Evolutionary conservation across 1,140 invertebrate species (phyloP).

Genomic region (Tyrophagus putrescentiae): DNA sequence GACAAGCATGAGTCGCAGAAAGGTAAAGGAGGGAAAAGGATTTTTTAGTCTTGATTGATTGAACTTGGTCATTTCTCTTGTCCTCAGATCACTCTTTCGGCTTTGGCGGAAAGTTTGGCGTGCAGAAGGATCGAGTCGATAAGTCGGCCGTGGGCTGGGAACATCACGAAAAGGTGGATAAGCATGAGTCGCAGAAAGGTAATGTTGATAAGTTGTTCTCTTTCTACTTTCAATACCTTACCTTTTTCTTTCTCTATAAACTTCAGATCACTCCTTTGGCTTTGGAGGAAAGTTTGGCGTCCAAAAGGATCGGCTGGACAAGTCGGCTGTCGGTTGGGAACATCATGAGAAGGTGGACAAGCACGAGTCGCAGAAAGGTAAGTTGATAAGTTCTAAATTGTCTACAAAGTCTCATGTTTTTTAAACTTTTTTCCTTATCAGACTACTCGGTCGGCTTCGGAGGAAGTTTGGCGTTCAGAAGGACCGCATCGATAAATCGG

Average conservation of each 20-base stretch:
- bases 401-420: no score
- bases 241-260: no score
- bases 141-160: slow-evolving; percentile 42
- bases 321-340: slow-evolving; percentile 41
- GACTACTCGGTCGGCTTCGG: slow-evolving; percentile 73
- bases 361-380: slow-evolving; percentile 39
- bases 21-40: slow-evolving; percentile 27
- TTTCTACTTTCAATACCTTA: neutral
- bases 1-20: slow-evolving; percentile 40
- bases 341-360: slow-evolving; percentile 38
- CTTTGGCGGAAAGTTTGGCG: slow-evolving; percentile 82
- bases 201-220: no score
- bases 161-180: slow-evolving; percentile 37
- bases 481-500: slow-evolving; percentile 58
- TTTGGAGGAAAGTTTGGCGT: slow-evolving; percentile 88
- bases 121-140: slow-evolving; percentile 66
- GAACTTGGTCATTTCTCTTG: neutral
- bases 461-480: slow-evolving; percentile 78
- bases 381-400: slow-evolving; percentile 9
- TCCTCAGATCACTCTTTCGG: slow-evolving; percentile 35
- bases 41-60: neutral
- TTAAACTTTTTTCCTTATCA: neutral
- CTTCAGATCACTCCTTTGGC: slow-evolving; percentile 63
- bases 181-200: slow-evolving; percentile 37
- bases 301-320: slow-evolving; percentile 62